Base-by-base conservation (phyloP, 2,113 vertebrate genomes). In the Pseudorectes ferrugineus region DNA sequence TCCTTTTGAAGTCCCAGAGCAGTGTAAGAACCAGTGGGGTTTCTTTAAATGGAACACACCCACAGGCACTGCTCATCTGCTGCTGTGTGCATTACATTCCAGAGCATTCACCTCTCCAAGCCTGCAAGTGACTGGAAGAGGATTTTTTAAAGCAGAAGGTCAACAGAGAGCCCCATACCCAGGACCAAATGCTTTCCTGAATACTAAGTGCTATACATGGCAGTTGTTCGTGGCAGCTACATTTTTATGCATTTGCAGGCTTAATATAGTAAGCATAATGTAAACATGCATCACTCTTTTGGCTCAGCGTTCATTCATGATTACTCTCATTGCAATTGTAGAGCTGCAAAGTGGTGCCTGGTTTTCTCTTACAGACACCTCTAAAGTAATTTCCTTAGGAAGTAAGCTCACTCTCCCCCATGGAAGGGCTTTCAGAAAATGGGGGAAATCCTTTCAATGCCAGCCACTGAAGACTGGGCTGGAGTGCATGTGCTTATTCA, bases 301-400 rank as follows among this genome's bases (percentile, higher is more conserved):
- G 96, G 96, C 94, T 97, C 93, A 63, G 77, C 11, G 1, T 91
- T 95, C 94, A 86, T 95, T 98, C 96, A 92, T 79, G 91, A 95
- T 94, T 95, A 68, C 85, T 88, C 90, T 72, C 26, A 43, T 49
- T 96, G 87, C 97, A 48, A 65, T 93, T 96, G 93, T 88, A 95
- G 97, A 96, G 68, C 93, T 95, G 92, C 63, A 86, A 94, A 92
- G 89, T 6, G 36, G 86, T 96, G 96, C 94, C 95, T 96, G 95
- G 96, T 96, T 96, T 97, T 97, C 96, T 97, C 95, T 97, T 73
- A 54, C 97, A 97, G 97, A 97, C 97, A 97, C 96, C 97, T 96
- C 95, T 80, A 52, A 65, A 93, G 95, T 92, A 94, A 97, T 97
- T 98, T 98, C 97, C 96, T 98, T 93, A 97, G 97, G 98, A 98